Conservation (phyloP, 2,888 invertebrate genomes). For the Heteromurus nitidus region DNA sequence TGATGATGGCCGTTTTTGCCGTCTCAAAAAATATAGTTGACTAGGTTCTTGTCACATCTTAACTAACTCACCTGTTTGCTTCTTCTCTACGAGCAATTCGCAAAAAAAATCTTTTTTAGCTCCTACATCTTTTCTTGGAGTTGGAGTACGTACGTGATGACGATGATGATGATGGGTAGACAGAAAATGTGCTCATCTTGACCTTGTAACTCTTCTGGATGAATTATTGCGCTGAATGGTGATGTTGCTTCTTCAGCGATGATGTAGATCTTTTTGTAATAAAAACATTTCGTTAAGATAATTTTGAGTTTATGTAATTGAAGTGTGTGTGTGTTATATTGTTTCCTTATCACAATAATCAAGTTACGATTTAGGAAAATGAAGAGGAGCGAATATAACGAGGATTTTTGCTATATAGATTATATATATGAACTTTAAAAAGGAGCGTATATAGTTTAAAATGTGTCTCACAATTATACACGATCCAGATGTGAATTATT, state of each 20-base stretch:
- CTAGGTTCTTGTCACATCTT: slow-evolving; percentile 42
- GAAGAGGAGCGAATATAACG: too few relatives aligned
- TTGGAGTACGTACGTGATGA: slow-evolving; percentile 29
- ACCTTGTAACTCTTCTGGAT: slow-evolving; percentile 65
- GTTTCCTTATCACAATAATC: slow-evolving; percentile 37
- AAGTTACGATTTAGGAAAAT: not conserved
- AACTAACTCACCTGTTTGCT: not conserved
- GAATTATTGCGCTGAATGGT: slow-evolving; percentile 53
- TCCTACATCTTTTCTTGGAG: too few relatives aligned
- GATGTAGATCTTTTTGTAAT: slow-evolving; percentile 40
- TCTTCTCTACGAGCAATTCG: too few relatives aligned
- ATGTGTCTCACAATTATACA: not conserved
- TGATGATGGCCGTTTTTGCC: not conserved
- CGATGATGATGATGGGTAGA: slow-evolving; percentile 50
- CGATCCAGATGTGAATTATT: not conserved
- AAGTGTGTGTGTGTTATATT: slow-evolving; percentile 32
- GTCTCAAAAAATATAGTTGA: too few relatives aligned
- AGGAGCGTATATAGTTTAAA: not conserved
- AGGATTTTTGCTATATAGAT: not conserved
- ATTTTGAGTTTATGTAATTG: slow-evolving; percentile 58
- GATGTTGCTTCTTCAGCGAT: slow-evolving; percentile 33
- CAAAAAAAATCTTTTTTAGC: too few relatives aligned
- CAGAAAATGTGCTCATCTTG: slow-evolving; percentile 63
- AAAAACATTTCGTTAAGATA: slow-evolving; percentile 48
- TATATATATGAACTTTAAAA: too few relatives aligned